A percentile compares a stretch with the other conserved stretches of the same genome.
These are phyloP conservation scores for Volucella inanis DNA, from an alignment of 2,888 invertebrate species.

Conservation along the genomic window DNA sequence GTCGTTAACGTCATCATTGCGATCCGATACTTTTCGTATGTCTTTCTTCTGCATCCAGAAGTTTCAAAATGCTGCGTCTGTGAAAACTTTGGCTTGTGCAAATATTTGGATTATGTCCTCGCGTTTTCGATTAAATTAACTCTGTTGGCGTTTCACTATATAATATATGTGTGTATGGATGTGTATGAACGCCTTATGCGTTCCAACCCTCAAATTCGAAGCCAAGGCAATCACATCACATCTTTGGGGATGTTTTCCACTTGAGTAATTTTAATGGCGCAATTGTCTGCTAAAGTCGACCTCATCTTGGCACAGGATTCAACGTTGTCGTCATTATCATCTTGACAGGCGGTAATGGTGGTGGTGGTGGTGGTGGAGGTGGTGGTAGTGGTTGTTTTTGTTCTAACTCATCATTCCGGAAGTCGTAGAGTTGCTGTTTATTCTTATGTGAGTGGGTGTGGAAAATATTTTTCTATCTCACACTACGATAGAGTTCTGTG, in stretches of 20 bases:
- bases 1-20: constrained; percentile 11
- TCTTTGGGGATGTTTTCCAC: constrained; percentile 67
- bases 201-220: neutral
- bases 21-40: constrained; percentile 47
- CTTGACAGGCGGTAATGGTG: constrained; percentile 43
- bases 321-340: constrained; percentile 44
- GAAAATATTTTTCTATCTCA: constrained; percentile 42
- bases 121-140: constrained; percentile 74
- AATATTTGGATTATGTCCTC: constrained; percentile 74
- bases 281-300: constrained; percentile 72
- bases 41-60: neutral
- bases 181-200: too few species aligned
- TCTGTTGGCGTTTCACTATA: constrained; percentile 27
- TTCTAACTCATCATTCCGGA: constrained; percentile 51
- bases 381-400: constrained; percentile 1
- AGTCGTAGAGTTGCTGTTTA: neutral
- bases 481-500: neutral
- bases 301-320: constrained; percentile 61
- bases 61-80: constrained; percentile 17
- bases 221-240: constrained; percentile 60
- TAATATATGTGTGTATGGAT: neutral
- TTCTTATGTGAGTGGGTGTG: neutral
- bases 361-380: constrained; percentile 29
- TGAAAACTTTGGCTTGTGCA: constrained; percentile 70
- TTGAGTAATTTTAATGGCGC: constrained; percentile 72